Conservation (phyloP, 2,113 vertebrate genomes). For the Colistium nudipinnis region DNA sequence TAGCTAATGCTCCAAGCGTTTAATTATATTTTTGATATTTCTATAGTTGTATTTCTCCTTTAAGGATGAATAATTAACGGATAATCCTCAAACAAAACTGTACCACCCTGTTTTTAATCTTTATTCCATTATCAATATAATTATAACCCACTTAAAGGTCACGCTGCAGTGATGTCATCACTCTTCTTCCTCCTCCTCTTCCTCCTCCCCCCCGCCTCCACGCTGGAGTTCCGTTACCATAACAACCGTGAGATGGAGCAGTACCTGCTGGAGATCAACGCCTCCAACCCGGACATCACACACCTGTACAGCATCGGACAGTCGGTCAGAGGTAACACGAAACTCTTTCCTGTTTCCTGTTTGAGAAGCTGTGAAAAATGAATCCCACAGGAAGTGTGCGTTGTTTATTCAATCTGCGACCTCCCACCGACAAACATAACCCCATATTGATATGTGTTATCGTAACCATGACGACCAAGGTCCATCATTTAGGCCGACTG, state of each 20-base stretch:
- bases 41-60: too few relatives aligned
- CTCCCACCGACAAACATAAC: too few relatives aligned
- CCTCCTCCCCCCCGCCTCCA: neutral
- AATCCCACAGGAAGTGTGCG: too few relatives aligned
- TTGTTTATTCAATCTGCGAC: too few relatives aligned
- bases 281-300: conserved; percentile 56
- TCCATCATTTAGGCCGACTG: neutral
- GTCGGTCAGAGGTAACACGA: conserved; percentile 61
- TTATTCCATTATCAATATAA: too few relatives aligned
- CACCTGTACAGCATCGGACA: conserved; percentile 76
- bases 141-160: conserved; percentile 24
- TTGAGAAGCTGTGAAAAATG: too few relatives aligned
- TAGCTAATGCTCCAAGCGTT: too few relatives aligned
- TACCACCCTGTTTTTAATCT: neutral
- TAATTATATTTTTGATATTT: too few relatives aligned
- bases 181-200: conserved; percentile 37
- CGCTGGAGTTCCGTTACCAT: conserved; percentile 70
- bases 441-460: neutral
- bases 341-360: too few relatives aligned
- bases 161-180: conserved; percentile 48
- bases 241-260: conserved; percentile 59
- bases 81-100: too few relatives aligned
- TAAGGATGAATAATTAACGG: too few relatives aligned
- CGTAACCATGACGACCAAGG: neutral
- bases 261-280: conserved; percentile 49